These are phyloP conservation scores for Suncus etruscus DNA, from an alignment of 2,113 vertebrate genomes.

Conservation along the genomic window DNA sequence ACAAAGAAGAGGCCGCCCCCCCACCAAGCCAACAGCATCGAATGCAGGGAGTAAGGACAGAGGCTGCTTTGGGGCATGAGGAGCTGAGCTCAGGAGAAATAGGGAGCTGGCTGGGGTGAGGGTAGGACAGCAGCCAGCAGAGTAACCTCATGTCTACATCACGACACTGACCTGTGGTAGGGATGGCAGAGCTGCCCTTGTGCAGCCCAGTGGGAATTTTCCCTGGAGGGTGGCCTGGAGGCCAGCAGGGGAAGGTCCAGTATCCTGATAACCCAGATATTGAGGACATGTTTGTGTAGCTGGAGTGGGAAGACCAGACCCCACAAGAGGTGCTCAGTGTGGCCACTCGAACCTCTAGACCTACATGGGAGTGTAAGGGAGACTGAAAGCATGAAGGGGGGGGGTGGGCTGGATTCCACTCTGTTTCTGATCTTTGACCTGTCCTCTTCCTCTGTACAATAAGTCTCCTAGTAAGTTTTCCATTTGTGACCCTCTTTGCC, in stretches of 20 bases:
- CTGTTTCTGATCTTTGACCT: not conserved
- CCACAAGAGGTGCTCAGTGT: not conserved
- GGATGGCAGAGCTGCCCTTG: not conserved
- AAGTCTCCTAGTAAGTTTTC: too few species aligned
- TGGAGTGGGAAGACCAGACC: not conserved
- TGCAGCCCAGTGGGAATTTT: not conserved
- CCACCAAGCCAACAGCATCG: not conserved
- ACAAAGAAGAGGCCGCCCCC: not conserved
- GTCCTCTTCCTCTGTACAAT: accelerated
- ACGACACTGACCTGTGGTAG: not conserved
- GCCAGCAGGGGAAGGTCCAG: accelerated
- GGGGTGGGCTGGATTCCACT: not conserved
- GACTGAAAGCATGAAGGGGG: too few species aligned
- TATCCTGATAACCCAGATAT: accelerated
- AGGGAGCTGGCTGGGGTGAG: too few species aligned
- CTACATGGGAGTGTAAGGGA: not conserved
- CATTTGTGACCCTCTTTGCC: not conserved
- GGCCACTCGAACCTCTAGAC: accelerated
- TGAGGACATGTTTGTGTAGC: not conserved
- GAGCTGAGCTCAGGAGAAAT: too few species aligned
- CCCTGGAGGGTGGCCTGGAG: not conserved
- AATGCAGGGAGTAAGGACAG: not conserved
- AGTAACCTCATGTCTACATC: not conserved
- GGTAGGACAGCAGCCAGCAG: too few species aligned
- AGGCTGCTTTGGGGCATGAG: not conserved